phyloP scores from a whole-genome alignment of 2,797 vertebrate genomes.

The Danio albolineatus region DNA sequence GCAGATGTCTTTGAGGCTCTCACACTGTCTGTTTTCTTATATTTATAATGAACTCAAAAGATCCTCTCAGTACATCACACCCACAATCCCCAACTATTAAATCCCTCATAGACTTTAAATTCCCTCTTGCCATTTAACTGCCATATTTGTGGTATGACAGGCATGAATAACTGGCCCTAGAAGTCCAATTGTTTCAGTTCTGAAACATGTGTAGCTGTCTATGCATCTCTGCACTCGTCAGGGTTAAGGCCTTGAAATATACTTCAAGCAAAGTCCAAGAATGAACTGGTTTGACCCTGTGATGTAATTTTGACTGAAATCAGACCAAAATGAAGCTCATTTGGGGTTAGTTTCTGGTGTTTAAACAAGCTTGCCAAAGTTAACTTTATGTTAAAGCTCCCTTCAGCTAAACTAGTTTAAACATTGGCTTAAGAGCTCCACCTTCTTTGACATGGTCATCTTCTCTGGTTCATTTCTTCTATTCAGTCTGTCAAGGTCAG shows the following conservation, averaged over 20 bases:
- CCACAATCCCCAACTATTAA: conserved; percentile 21
- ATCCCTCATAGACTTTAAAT: background rate
- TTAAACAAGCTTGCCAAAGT: no score
- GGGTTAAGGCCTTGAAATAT: background rate
- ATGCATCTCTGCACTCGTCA: background rate
- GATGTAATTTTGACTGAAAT: no score
- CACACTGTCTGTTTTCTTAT: conserved; percentile 15
- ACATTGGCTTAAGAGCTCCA: no score
- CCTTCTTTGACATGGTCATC: no score
- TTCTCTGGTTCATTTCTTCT: no score
- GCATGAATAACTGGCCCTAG: background rate
- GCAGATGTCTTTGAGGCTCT: conserved; percentile 7
- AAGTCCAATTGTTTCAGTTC: conserved; percentile 9
- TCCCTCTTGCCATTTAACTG: conserved; percentile 2
- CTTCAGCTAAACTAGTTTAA: no score
- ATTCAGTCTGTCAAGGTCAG: no score
- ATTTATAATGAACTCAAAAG: conserved; percentile 20
- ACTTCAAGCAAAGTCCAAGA: no score
- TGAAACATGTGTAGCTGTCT: background rate
- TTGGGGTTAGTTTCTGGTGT: no score
- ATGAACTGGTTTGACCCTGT: no score
- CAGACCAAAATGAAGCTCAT: no score
- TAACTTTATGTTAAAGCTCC: no score
- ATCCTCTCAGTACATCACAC: conserved; percentile 20
- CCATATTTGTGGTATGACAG: conserved; percentile 16